A percentile compares a stretch with the other conserved stretches of the same genome.
phyloP scores from a whole-genome alignment of 2,888 invertebrate genomes.

The Conomelus anceps region DNA sequence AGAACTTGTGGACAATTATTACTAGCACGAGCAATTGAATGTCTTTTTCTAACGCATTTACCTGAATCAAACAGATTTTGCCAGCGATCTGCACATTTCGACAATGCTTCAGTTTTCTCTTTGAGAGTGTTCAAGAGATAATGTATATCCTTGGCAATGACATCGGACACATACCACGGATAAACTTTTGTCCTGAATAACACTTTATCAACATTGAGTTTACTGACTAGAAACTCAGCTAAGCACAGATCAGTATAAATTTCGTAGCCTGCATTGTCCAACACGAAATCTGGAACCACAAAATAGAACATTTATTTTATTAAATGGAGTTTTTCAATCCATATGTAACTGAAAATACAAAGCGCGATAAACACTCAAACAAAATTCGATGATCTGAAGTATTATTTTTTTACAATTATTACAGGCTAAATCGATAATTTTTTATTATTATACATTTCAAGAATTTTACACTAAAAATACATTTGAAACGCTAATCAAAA shows the following conservation, averaged over 20 bases:
- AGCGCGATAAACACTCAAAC: too few species aligned
- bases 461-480: too few species aligned
- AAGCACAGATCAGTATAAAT: slow-evolving; percentile 82
- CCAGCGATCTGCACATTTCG: slow-evolving; percentile 54
- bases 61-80: slow-evolving; percentile 48
- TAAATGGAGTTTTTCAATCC: too few species aligned
- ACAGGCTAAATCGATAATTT: too few species aligned
- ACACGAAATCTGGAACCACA: slow-evolving; percentile 59
- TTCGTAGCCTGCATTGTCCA: slow-evolving; percentile 94
- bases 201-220: slow-evolving; percentile 56
- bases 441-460: too few species aligned
- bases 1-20: neutral
- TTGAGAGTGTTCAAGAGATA: slow-evolving; percentile 51
- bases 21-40: neutral
- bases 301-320: neutral
- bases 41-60: slow-evolving; percentile 32
- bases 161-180: slow-evolving; percentile 96
- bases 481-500: too few species aligned
- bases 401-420: too few species aligned
- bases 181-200: slow-evolving; percentile 78
- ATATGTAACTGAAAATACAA: too few species aligned
- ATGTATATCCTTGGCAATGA: slow-evolving; percentile 64
- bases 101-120: neutral
- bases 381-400: too few species aligned
- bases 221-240: slow-evolving; percentile 66